phyloP scores from a whole-genome alignment of 2,113 vertebrate genomes.

The Emberiza fucata region DNA sequence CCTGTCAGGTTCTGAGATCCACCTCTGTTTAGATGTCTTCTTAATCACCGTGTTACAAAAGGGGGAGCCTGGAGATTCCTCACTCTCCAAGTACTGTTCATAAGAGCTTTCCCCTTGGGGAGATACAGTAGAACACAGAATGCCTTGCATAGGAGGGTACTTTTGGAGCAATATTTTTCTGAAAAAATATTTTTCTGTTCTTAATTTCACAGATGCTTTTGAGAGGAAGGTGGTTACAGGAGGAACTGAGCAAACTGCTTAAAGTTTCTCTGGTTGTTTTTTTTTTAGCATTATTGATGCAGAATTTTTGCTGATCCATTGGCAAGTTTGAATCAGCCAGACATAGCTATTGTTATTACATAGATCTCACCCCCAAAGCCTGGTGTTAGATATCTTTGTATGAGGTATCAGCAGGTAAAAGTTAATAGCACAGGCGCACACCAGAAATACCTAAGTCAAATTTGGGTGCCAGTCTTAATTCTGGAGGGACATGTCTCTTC shows the following conservation, averaged over 20 bases:
- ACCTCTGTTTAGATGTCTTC: neutral
- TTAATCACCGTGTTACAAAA: neutral
- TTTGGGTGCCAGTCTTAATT: neutral
- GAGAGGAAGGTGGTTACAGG: neutral
- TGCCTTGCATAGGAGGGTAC: neutral
- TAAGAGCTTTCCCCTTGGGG: neutral
- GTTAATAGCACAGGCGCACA: neutral
- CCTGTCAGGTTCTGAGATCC: neutral
- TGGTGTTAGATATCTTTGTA: neutral
- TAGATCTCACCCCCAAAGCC: neutral
- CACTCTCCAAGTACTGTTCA: neutral
- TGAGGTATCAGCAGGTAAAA: neutral
- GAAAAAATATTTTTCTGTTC: neutral
- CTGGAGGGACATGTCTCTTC: neutral
- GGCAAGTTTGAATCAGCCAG: neutral
- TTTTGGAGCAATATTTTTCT: neutral
- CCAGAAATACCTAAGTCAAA: neutral
- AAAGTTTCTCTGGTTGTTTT: neutral
- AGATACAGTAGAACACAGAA: neutral
- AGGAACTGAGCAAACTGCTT: neutral
- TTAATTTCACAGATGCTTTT: neutral
- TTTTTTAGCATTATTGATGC: neutral
- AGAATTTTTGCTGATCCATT: neutral
- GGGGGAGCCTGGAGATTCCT: neutral
- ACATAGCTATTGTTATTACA: neutral